Evolutionary conservation across 2,113 vertebrate genomes (phyloP), one percentile per base, ranked within the genome.

Genomic region (Anolis sagrei): DNA sequence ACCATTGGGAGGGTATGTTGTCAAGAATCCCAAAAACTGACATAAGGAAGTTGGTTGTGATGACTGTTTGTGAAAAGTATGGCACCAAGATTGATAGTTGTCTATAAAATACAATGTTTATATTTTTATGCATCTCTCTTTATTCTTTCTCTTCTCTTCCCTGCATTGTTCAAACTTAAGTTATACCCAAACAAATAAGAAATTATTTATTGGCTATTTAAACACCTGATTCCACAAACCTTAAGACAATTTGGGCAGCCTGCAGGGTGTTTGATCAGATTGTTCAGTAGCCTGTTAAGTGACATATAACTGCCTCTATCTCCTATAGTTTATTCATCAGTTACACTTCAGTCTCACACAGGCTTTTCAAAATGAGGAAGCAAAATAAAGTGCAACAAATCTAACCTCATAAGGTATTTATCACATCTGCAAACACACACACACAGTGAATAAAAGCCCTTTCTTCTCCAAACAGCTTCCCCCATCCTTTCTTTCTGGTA

Each of bases 351-450:
- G 49, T 4, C 32, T 9, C 48, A n/a, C 18, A 4, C 32, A 29
- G 32, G n/a, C 73, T 21, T 23, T 69, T 70, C 48, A 34, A 74
- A 58, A 78, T 29, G 25, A 36, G 69, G 34, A 58, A 9, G 76
- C 32, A 72, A 36, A 78, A 78, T 16, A 82, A 87, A 81, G n/a
- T 23, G 36, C 8, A 32, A 48, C 39, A 79, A 88, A 89, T 10
- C 11, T 73, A 85, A 62, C 70, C 7, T 81, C 70, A 76, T 69
- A 79, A 39, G n/a, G 79, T 78, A 10, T 1, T 2, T 64, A 79
- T 79, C 76, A 85, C 81, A 54, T 83, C 6, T 44, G 44, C 86
- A 62, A 64, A 66, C 2, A 39, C 76, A 58, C 16, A 58, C 18
- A 58, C 18, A 58, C 18, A 58, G 10, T 11, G n/a, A 29, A 76